Evolutionary conservation across 2,797 vertebrate genomes (phyloP).

Genomic region (Simalia tracyae): DNA sequence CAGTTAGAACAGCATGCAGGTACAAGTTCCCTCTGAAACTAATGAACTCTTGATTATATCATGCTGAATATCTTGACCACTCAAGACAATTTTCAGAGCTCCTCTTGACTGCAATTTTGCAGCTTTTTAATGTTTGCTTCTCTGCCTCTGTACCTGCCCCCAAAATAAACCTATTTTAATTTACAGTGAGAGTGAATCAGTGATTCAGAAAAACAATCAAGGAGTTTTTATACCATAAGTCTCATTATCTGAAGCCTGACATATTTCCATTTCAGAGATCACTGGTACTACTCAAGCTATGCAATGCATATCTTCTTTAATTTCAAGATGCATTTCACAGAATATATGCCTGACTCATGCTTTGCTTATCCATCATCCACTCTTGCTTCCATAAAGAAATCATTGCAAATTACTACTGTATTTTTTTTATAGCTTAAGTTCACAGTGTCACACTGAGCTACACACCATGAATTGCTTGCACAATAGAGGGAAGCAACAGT

Average conservation of each 20-base stretch:
- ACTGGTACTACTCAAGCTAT: conserved; percentile 1
- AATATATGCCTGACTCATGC: no score
- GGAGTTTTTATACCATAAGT: conserved; percentile 1
- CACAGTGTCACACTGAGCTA: not conserved
- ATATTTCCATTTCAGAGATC: conserved; percentile 38
- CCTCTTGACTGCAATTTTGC: not conserved
- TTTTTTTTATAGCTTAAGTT: conserved; percentile 4
- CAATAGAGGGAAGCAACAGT: not conserved
- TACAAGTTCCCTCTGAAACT: not conserved
- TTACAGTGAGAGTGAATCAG: conserved; percentile 4
- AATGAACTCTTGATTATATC: not conserved
- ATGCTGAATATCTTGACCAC: not conserved
- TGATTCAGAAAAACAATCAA: conserved; percentile 25
- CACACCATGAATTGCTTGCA: not conserved
- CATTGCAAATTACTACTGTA: not conserved
- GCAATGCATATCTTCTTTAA: not conserved
- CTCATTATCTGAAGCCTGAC: conserved; percentile 11
- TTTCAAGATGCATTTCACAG: conserved; percentile 5
- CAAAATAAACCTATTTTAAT: not conserved
- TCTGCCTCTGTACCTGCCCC: not conserved
- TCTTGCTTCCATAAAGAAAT: conserved; percentile 11
- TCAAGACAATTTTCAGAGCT: conserved; percentile 4
- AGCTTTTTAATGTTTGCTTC: not conserved
- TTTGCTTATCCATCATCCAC: not conserved
- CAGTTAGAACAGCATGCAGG: not conserved